phyloP scores from a whole-genome alignment of 2,797 vertebrate species.

The Acanthis flammea region DNA sequence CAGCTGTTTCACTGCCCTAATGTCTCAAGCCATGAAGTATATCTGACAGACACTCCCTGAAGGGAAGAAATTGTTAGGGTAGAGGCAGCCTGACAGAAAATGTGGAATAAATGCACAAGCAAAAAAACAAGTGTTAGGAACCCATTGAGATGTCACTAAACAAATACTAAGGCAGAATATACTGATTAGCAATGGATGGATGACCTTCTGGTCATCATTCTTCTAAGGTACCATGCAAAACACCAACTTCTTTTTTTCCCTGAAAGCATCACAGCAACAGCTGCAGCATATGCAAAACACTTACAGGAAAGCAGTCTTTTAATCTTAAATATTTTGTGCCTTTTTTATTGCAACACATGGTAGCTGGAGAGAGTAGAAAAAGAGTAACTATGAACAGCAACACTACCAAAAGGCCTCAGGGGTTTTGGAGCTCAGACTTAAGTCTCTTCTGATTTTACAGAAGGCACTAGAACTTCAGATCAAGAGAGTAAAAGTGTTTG shows the following conservation, averaged over 20 bases:
- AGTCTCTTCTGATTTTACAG: background rate
- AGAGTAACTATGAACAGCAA: background rate
- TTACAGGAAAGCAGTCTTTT: background rate
- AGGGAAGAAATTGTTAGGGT: background rate
- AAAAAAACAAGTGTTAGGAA: background rate
- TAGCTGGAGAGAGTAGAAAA: background rate
- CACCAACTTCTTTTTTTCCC: background rate
- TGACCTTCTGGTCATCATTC: background rate
- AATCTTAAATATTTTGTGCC: background rate
- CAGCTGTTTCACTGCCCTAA: background rate
- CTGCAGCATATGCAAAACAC: background rate
- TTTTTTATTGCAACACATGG: background rate
- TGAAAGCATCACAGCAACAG: background rate
- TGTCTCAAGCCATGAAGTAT: background rate
- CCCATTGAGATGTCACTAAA: background rate
- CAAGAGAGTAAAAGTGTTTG: background rate
- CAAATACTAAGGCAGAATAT: background rate
- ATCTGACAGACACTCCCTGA: background rate
- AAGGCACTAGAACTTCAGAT: background rate
- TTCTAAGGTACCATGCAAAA: background rate
- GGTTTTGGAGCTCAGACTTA: background rate
- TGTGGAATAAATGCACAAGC: background rate
- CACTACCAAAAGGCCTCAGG: background rate
- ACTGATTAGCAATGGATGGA: background rate
- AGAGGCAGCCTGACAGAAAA: background rate